These are phyloP conservation scores for Empis livida DNA, from an alignment of 2,888 invertebrate species.

Conservation along the genomic window DNA sequence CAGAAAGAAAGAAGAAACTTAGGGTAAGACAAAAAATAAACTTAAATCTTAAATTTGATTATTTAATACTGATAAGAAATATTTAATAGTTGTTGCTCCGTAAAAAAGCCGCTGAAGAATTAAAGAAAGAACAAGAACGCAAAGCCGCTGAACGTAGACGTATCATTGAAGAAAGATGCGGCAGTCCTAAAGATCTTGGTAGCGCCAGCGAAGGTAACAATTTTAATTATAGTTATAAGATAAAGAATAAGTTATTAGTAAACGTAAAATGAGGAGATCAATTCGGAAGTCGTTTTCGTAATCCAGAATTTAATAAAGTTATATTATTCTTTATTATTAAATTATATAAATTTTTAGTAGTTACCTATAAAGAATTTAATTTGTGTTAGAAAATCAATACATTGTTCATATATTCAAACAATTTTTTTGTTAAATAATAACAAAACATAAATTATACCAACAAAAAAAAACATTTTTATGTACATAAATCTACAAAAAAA, in stretches of 20 bases:
- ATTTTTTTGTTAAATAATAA: too few species aligned
- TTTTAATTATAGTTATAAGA: constrained; percentile 1
- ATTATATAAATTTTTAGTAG: too few species aligned
- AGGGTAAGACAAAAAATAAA: constrained; percentile 54
- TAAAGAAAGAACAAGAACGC: constrained; percentile 98
- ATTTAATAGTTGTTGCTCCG: constrained; percentile 81
- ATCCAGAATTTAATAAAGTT: too few species aligned
- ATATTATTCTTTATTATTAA: too few species aligned
- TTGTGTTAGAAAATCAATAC: too few species aligned
- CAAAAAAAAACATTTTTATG: too few species aligned
- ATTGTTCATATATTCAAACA: too few species aligned
- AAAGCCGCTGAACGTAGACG: constrained; percentile 97
- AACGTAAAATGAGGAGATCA: too few species aligned
- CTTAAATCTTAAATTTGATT: not conserved
- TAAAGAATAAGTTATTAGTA: too few species aligned
- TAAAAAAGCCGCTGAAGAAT: constrained; percentile 99
- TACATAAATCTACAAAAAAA: constrained; percentile 6
- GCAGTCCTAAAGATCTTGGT: constrained; percentile 79
- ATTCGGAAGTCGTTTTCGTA: too few species aligned
- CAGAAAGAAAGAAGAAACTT: constrained; percentile 99
- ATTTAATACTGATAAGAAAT: too few species aligned
- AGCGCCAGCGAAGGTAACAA: constrained; percentile 85
- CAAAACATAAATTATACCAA: not conserved
- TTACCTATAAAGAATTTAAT: too few species aligned
- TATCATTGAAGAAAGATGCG: constrained; percentile 91